phyloP scores from a whole-genome alignment of 2,113 vertebrate species.

The Gnathonemus longibarbis region DNA sequence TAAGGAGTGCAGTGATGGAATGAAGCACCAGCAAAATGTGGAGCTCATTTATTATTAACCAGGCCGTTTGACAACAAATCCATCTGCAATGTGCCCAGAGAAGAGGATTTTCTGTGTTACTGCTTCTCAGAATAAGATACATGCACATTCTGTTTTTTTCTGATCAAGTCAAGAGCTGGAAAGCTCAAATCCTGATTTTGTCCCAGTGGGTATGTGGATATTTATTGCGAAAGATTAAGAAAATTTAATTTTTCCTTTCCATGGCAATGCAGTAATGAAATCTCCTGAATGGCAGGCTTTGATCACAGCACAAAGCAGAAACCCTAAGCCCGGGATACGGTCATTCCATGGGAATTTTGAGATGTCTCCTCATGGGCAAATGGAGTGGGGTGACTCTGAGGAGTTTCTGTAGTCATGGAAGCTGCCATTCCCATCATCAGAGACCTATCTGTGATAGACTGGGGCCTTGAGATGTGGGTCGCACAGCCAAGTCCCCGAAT shows the following conservation, averaged over 20 bases:
- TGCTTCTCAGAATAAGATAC: not conserved
- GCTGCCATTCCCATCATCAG: not conserved
- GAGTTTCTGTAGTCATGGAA: not conserved
- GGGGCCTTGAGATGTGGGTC: not conserved
- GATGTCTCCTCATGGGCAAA: not conserved
- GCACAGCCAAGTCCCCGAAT: slow-evolving; percentile 7
- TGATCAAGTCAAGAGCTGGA: not conserved
- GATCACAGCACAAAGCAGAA: not conserved
- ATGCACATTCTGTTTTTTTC: not conserved
- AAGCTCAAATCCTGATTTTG: not conserved
- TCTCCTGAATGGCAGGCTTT: not conserved
- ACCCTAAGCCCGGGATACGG: not conserved
- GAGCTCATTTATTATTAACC: slow-evolving; percentile 22
- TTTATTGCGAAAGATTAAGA: slow-evolving; percentile 4
- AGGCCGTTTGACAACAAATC: slow-evolving; percentile 12
- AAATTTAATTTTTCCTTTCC: slow-evolving; percentile 4
- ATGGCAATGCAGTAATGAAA: slow-evolving; percentile 8
- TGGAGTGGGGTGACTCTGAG: not conserved
- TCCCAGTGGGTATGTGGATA: slow-evolving; percentile 1
- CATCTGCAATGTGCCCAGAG: not conserved
- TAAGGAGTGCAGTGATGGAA: slow-evolving; percentile 4
- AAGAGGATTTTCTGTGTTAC: not conserved
- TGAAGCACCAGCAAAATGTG: slow-evolving; percentile 16
- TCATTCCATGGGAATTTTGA: not conserved
- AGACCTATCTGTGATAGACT: not conserved